These are phyloP conservation scores for Aegithalos caudatus DNA, from an alignment of 2,113 vertebrate species.

Conservation along the genomic window DNA sequence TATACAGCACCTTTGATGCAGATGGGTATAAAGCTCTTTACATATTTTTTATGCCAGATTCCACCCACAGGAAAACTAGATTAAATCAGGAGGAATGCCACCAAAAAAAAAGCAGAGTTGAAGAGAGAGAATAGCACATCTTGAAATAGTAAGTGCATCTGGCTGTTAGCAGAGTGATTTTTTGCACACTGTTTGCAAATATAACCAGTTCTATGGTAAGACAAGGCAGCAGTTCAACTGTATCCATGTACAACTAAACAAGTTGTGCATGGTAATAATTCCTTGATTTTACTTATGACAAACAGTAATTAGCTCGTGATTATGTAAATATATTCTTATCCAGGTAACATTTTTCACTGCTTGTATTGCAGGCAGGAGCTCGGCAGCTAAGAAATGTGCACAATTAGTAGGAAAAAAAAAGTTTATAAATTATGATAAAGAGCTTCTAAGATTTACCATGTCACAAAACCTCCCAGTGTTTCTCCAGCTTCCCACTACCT, in stretches of 20 bases:
- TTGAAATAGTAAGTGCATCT: not conserved
- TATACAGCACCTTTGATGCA: conserved; percentile 21
- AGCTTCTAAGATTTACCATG: not conserved
- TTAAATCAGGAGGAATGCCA: not conserved
- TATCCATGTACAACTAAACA: not conserved
- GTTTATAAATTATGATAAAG: conserved; percentile 16
- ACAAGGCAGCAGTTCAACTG: not conserved
- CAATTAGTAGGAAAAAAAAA: not conserved
- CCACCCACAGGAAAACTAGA: not conserved
- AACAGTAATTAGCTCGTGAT: not conserved
- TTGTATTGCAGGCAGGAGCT: not conserved
- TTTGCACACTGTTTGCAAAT: not conserved
- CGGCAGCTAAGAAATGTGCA: not conserved
- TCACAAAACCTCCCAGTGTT: not conserved
- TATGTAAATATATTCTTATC: conserved; percentile 46
- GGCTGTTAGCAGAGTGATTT: not conserved
- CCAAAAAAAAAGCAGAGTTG: not conserved
- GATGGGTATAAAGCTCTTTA: not conserved
- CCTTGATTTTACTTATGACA: conserved; percentile 42
- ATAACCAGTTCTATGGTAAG: not conserved
- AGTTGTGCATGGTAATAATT: conserved; percentile 21
- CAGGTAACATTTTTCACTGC: conserved; percentile 40
- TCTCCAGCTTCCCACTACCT: not conserved
- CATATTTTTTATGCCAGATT: conserved; percentile 1
- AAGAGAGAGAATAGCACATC: not conserved